Evolutionary conservation across 2,797 vertebrate species (phyloP), one percentile per base, ranked within the genome.

Genomic region (Oreochromis mossambicus): DNA sequence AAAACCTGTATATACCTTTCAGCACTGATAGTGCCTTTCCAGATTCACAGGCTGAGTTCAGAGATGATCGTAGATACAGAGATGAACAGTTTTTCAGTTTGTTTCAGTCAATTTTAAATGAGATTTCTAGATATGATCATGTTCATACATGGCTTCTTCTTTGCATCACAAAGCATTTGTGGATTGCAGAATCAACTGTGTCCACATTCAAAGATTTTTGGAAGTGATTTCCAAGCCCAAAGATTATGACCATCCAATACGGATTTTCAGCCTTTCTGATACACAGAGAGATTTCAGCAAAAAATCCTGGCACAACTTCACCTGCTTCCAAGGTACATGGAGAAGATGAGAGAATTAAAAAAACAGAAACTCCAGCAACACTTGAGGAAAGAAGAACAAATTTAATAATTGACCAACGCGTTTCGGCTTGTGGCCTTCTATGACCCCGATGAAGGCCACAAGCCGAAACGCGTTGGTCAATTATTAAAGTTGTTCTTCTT

Each of bases 81-180:
- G 29, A 61, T 36, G 32, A 61, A 61, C 9, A 66, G 2, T 66
- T 66, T 66, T 66, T n/a, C 7, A 66, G 34, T 68, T 68, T 68
- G 36, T 41, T 38, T 24, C n/a, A 14, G 36, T 41, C 13, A 2
- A 24, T 68, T 66, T 68, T 43, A 68, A 24, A 68, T 43, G 3
- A 43, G 32, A 61, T 61, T 61, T 61, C 17, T 61, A n/a, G 58
- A 61, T 36, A 10, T 36, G 32, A 61, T 61, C 58, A 36, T 61
- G 17, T 36, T 36, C 17, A 2, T 61, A 61, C 0, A 0, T 12
- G 58, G 58, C 32, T n/a, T 61, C 32, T n/a, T 61, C 32, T 61
- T 61, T 36, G 32, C 58, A 36, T 61, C 58, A n/a, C 32, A 36
- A 34, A 61, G 32, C 32, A n/a, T n/a, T 61, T 61, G 32, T 1